Base-by-base conservation (phyloP, 2,888 invertebrate genomes). In the Patella caerulea region DNA sequence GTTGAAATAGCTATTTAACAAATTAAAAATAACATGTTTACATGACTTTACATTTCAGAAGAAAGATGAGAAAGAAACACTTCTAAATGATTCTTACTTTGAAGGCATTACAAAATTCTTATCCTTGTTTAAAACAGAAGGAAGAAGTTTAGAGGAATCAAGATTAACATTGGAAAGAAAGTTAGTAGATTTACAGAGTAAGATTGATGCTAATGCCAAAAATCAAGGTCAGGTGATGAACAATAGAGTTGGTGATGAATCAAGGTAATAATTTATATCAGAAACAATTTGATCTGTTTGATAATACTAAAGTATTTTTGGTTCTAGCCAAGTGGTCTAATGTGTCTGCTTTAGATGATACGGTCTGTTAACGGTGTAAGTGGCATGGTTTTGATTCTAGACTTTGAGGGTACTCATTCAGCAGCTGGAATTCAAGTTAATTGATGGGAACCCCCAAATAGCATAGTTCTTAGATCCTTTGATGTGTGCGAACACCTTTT, bases 161-260 rank as follows among this genome's bases (percentile, higher is more conserved):
- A 80, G 82, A 12, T 81, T 85, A 29, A 78, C 82, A 12, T 76
- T 90, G 56, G 78, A 86, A 4, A 85, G 85, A 74, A 83, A 87
- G 59, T 83, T 90, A 29, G 86, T 85, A 29, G 83, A 79, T 19
- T 72, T 89, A n/a, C 74, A 82, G 15, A 84, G 87, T 59, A 82
- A 86, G 54, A 86, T 90, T 45, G 86, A 85, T n/a, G 79, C 81
- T 7, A 78, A 86, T 54, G 86, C 88, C 45, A 79, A 71, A 9
- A 84, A 85, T 78, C 75, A 83, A 24, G n/a, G 56, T 14, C 79
- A 80, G 56, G 55, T 82, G 53, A 52, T 74, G 52, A 72, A 74
- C 1, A 73, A 54, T 17, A 71, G 69, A 5, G 17, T 29, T 15
- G 52, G 65, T 71, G 65, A 65, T 2, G 65, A 65, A 65, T 65